Percentiles rank a stretch among this genome's conserved stretches.
Conservation (phyloP, 2,888 invertebrate genomes). For the Drosophila kuntzei region DNA sequence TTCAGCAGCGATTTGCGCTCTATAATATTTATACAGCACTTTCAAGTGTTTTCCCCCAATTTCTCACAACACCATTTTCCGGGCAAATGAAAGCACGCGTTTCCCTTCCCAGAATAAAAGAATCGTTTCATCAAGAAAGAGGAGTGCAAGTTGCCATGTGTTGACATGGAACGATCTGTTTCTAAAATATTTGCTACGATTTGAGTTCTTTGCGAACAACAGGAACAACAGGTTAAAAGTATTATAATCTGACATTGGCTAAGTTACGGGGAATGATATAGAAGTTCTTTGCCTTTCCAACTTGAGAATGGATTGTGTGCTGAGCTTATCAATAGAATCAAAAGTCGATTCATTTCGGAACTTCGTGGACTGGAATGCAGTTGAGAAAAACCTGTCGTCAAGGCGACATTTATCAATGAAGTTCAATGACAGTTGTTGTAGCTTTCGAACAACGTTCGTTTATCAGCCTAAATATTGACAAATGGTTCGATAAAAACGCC, state of each 20-base stretch:
- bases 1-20: constrained; percentile 25
- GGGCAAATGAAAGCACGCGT: constrained; percentile 45
- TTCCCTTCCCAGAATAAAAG: constrained; percentile 62
- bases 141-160: constrained; percentile 37
- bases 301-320: constrained; percentile 37
- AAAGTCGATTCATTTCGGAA: constrained; percentile 48
- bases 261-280: constrained; percentile 38
- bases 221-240: constrained; percentile 58
- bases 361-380: constrained; percentile 28
- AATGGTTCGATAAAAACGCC: constrained; percentile 64
- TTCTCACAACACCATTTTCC: constrained; percentile 50
- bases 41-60: constrained; percentile 61
- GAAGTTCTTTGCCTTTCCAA: constrained; percentile 20
- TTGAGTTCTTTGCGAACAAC: constrained; percentile 34
- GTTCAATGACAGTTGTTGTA: constrained; percentile 75
- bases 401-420: constrained; percentile 74
- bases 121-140: constrained; percentile 32
- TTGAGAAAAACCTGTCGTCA: constrained; percentile 33
- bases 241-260: constrained; percentile 60
- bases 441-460: constrained; percentile 71
- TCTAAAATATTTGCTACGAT: constrained; percentile 68
- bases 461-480: constrained; percentile 72
- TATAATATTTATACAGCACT: constrained; percentile 70
- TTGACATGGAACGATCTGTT: constrained; percentile 50
- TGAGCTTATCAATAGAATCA: constrained; percentile 72